Evolutionary conservation across 2,888 invertebrate species (phyloP), one percentile per base, ranked within the genome.

Genomic region (Drosophila engyochracea): DNA sequence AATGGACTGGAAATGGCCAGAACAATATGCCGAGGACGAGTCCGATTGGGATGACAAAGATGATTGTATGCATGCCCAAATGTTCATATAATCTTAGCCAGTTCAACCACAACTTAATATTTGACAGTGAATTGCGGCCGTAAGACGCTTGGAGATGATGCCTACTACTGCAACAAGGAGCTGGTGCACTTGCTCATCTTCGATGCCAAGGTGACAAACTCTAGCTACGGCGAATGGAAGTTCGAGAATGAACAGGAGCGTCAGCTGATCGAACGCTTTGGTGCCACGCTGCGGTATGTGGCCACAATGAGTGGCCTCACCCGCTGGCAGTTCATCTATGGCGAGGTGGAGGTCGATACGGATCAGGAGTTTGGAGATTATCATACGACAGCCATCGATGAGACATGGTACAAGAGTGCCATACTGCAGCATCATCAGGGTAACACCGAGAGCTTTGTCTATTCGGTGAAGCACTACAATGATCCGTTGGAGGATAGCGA

Each of bases 341-440:
- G 94, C 25, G 96, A 95, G 84, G 95, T 95, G 28, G 94, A 94
- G 73, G 93, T 94, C 14, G 94, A 93, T 30, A 92, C 91, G 31
- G 93, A 93, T 84, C 89, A 95, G 25, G 96, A 96, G 76, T 97
- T 97, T 89, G 97, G 97, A 14, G 97, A 97, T 85, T 93, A 95
- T 55, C 96, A 97, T 91, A 95, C 94, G 6, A 95, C 95, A 62
- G 96, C 98, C 0, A 97, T 97, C 31, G 97, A 98, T 91, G 98
- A 98, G 92, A 96, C 97, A 0, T 98, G 98, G 97, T 98, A 98
- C 92, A 97, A 97, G 92, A 96, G 97, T 75, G 98, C 98, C 0
- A 97, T 98, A 6, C 94, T 98, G 52, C 97, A 97, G 87, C 96
- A 97, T 91, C 95, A 96, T 90, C 95, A 96, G 52, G 96, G 97